phyloP scores from a whole-genome alignment of 2,888 invertebrate genomes.

The Cynaeus angustus region DNA sequence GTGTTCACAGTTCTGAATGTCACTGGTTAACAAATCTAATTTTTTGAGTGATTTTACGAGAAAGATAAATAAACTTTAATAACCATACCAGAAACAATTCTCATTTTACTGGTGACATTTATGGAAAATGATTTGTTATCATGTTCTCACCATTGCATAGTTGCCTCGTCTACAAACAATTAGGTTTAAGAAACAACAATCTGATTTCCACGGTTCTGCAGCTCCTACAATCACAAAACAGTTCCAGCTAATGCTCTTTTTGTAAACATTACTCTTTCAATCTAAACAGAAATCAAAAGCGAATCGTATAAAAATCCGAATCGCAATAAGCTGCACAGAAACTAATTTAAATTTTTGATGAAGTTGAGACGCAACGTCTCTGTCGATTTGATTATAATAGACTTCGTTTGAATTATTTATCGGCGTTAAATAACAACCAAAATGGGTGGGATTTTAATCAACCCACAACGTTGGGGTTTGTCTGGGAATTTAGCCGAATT shows the following conservation, averaged over 20 bases:
- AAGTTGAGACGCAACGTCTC: slow-evolving; percentile 4
- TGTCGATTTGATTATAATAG: slow-evolving; percentile 3
- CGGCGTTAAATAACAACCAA: slow-evolving; percentile 5
- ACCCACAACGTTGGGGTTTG: not conserved
- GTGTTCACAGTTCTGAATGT: no score
- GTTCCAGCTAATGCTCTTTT: slow-evolving; percentile 4
- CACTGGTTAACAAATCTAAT: not conserved
- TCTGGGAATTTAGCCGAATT: not conserved
- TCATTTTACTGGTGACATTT: not conserved
- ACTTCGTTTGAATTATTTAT: slow-evolving; percentile 3
- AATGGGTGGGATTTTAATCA: not conserved
- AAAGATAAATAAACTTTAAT: no score
- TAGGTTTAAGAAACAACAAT: slow-evolving; percentile 3
- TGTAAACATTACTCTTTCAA: slow-evolving; percentile 1
- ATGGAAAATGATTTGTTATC: slow-evolving; percentile 4
- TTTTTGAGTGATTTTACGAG: not conserved
- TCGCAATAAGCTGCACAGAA: not conserved
- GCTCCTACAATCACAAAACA: not conserved
- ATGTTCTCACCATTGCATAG: not conserved
- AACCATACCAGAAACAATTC: not conserved
- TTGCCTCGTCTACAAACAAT: slow-evolving; percentile 1
- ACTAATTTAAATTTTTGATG: slow-evolving; percentile 15
- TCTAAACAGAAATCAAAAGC: slow-evolving; percentile 3
- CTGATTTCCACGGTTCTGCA: not conserved
- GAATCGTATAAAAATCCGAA: not conserved